These are phyloP conservation scores for Hippocampus mohnikei DNA, from an alignment of 2,113 vertebrate genomes.

Conservation along the genomic window DNA sequence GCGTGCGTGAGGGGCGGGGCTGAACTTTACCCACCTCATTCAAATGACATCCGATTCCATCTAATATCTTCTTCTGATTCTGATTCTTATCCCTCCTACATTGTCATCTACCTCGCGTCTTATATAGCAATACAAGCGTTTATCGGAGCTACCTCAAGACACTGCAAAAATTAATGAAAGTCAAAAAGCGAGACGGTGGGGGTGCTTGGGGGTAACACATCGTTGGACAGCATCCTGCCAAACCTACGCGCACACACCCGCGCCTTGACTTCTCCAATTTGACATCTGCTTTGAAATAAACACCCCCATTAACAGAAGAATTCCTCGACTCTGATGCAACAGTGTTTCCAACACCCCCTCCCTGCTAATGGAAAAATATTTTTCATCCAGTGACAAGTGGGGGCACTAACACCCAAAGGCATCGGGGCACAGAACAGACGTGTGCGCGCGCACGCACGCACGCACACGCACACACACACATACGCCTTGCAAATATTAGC, in stretches of 20 bases:
- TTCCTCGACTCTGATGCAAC: conserved; percentile 14
- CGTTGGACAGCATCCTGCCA: conserved; percentile 11
- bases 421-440: conserved; percentile 19
- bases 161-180: conserved; percentile 55
- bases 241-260: neutral
- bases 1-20: conserved; percentile 3
- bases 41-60: conserved; percentile 29
- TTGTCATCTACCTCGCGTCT: conserved; percentile 11
- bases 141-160: conserved; percentile 44
- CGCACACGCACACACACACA: no score
- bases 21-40: conserved; percentile 33
- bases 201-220: conserved; percentile 16
- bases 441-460: neutral
- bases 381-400: conserved; percentile 29
- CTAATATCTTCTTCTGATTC: neutral
- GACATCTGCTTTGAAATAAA: neutral
- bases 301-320: conserved; percentile 1
- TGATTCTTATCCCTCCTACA: conserved; percentile 6
- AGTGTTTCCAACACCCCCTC: conserved; percentile 28
- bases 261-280: conserved; percentile 7
- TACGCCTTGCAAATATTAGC: conserved; percentile 19
- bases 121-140: conserved; percentile 20
- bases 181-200: conserved; percentile 20
- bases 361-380: conserved; percentile 18
- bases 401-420: conserved; percentile 34